Evolutionary conservation across 2,113 vertebrate genomes (phyloP).

Genomic region (Seriola aureovittata): DNA sequence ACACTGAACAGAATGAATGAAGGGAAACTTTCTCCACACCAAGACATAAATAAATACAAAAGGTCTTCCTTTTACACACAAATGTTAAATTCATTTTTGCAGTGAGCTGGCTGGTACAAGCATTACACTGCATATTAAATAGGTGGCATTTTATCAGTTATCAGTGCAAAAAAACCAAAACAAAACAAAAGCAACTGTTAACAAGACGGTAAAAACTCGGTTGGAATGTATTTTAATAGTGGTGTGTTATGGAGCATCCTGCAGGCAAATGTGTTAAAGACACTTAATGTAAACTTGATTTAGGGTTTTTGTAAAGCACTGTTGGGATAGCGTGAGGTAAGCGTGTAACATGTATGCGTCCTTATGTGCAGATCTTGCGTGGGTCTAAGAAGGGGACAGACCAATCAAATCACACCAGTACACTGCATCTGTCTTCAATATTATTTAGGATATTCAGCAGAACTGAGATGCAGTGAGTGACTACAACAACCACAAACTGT

Average conservation of each 20-base stretch:
- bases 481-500: slow-evolving; percentile 19
- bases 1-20: slow-evolving; percentile 51
- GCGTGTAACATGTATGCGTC: slow-evolving; percentile 13
- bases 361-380: slow-evolving; percentile 14
- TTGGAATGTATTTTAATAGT: slow-evolving; percentile 64
- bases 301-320: slow-evolving; percentile 58
- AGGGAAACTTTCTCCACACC: slow-evolving; percentile 38
- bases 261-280: slow-evolving; percentile 48
- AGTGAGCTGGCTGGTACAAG: slow-evolving; percentile 53
- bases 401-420: slow-evolving; percentile 30
- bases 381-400: slow-evolving; percentile 16
- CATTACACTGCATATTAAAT: slow-evolving; percentile 58
- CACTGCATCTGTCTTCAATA: not conserved
- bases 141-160: slow-evolving; percentile 51
- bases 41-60: slow-evolving; percentile 72
- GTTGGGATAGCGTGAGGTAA: slow-evolving; percentile 64
- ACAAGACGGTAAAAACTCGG: slow-evolving; percentile 26
- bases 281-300: slow-evolving; percentile 59
- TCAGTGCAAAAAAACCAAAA: slow-evolving; percentile 69
- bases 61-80: slow-evolving; percentile 44
- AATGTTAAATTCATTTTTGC: slow-evolving; percentile 55
- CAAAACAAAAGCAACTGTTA: slow-evolving; percentile 33
- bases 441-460: slow-evolving; percentile 32
- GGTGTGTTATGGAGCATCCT: slow-evolving; percentile 28
- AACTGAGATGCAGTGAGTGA: slow-evolving; percentile 49